Evolutionary conservation across 2,797 vertebrate genomes (phyloP).

Genomic region (Erpetoichthys calabaricus): DNA sequence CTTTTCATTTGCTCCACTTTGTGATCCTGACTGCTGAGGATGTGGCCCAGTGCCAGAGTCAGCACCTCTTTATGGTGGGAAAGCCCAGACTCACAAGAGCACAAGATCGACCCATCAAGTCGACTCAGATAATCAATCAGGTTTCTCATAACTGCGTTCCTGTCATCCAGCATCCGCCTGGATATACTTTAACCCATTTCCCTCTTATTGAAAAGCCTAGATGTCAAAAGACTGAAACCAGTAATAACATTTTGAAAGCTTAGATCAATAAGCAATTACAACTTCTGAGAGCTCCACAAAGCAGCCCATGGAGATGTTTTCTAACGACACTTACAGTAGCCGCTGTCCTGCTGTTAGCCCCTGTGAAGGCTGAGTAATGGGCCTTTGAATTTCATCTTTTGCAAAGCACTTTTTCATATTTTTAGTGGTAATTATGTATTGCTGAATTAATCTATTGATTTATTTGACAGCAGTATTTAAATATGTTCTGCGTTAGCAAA

Average conservation of each 20-base stretch:
- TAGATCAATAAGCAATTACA: constrained; percentile 4
- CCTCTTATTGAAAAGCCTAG: background rate
- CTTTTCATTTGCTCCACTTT: background rate
- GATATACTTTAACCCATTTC: constrained; percentile 1
- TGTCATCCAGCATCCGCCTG: background rate
- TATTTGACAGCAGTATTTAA: too few species aligned
- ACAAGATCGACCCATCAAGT: background rate
- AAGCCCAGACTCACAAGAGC: background rate
- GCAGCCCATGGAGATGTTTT: background rate
- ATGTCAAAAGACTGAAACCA: constrained; percentile 2
- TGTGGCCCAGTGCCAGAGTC: background rate
- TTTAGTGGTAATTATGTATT: too few species aligned
- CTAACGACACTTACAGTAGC: background rate
- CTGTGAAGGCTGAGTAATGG: background rate
- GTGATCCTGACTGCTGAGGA: background rate
- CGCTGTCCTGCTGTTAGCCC: background rate
- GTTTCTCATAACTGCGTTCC: constrained; percentile 1
- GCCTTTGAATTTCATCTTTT: too few species aligned
- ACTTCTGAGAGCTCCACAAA: background rate
- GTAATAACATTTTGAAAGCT: constrained; percentile 4
- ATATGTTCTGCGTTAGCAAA: too few species aligned
- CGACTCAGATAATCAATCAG: constrained; percentile 1
- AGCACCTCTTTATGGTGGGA: background rate
- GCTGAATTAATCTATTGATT: too few species aligned
- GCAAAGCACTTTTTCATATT: too few species aligned